Base-by-base conservation (phyloP, 1,140 invertebrate genomes). In the Idris sp. region DNA sequence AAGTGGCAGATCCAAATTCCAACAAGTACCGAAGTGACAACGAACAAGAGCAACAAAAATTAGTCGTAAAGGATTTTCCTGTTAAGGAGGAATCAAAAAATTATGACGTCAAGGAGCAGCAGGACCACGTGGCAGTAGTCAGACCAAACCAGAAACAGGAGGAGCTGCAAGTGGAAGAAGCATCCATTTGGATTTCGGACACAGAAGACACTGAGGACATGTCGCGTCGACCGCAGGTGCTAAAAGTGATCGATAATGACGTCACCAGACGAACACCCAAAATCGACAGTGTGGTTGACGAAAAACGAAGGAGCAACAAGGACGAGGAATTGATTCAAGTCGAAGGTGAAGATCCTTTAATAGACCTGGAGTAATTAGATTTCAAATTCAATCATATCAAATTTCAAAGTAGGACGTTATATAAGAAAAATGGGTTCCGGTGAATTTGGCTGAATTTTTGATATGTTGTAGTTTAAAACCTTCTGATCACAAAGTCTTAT, bases 211-310 rank as follows among this genome's bases (percentile, higher is more conserved):
- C 49, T 4, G 79, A 83, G 18, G 83, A 86, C 4, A 88, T 88
- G 86, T 87, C 87, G 1, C 78, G 85, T 15, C 81, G 86, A 31
- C 86, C 86, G 2, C 87, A 87, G 48, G 69, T 88, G 10, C 75
- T 88, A 4, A 86, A 86, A 36, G 74, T 88, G 11, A 79, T 87
- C 33, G 86, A 87, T 25, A 86, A 82, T 30, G 84, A 87, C 28
- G 79, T 87, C n/a, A 87, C 85, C 0, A 84, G 78, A 19, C 53
- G 72, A 11, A 68, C 74, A 10, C 43, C 31, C 13, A 68, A 75
- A 6, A 79, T 71, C 14, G 53, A 67, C 44, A n/a, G n/a, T n/a
- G 53, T 33, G 10, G 48, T 62, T 3, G 74, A 64, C 4, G 64
- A 76, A 5, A 26, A 13, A 4, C 31, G 54, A 18, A 30, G 33